A percentile compares a stretch with the other conserved stretches of the same genome.
These are phyloP conservation scores for Catajapyx aquilonaris DNA, from an alignment of 1,140 invertebrate genomes.

Conservation along the genomic window DNA sequence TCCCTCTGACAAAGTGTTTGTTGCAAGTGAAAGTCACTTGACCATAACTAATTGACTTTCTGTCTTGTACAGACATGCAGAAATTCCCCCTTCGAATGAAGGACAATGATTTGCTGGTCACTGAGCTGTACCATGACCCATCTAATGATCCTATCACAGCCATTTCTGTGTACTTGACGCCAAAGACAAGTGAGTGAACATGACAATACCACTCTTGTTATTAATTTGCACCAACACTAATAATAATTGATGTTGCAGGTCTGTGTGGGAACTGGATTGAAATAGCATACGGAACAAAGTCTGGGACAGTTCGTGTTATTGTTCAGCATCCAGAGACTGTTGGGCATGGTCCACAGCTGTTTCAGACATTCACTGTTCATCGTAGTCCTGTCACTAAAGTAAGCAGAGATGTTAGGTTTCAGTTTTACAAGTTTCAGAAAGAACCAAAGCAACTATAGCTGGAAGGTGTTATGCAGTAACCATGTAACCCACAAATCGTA, in stretches of 20 bases:
- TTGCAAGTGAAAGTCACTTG: no score
- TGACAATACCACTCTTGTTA: slow-evolving; percentile 4
- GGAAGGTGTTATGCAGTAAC: no score
- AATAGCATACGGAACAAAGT: slow-evolving; percentile 93
- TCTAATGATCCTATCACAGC: slow-evolving; percentile 88
- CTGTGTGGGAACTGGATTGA: slow-evolving; percentile 97
- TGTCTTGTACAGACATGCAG: slow-evolving; percentile 72
- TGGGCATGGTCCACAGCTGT: slow-evolving; percentile 88
- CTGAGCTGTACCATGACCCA: slow-evolving; percentile 87
- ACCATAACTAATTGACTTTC: no score
- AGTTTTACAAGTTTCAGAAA: no score
- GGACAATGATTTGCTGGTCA: slow-evolving; percentile 93
- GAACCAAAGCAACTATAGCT: no score
- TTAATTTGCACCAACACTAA: background rate
- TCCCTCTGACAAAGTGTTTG: no score
- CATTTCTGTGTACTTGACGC: slow-evolving; percentile 94
- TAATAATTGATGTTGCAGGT: slow-evolving; percentile 31
- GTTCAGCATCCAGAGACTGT: slow-evolving; percentile 98
- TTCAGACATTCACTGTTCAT: slow-evolving; percentile 96
- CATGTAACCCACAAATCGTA: no score
- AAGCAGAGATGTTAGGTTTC: slow-evolving; percentile 10
- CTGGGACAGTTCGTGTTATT: slow-evolving; percentile 85
- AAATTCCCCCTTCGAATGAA: slow-evolving; percentile 98
- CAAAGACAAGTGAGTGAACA: slow-evolving; percentile 71
- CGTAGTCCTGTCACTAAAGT: slow-evolving; percentile 87